These are phyloP conservation scores for Pseudochaenichthys georgianus DNA, from an alignment of 2,797 vertebrate genomes.

Conservation along the genomic window DNA sequence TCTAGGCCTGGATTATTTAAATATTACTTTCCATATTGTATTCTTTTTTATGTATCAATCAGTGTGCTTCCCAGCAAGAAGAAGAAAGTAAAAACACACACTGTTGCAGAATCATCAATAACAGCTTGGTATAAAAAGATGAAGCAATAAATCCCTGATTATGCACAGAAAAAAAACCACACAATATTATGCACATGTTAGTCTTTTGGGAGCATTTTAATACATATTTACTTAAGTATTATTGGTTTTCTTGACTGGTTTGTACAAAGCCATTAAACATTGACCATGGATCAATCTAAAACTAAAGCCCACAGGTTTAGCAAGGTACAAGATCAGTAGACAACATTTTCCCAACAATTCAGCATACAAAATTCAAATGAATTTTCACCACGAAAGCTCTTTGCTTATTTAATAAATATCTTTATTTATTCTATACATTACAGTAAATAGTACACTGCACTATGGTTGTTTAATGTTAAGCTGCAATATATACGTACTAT, in stretches of 20 bases:
- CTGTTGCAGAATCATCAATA: no score
- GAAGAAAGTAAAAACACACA: no score
- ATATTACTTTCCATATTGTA: no score
- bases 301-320: background rate
- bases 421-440: constrained; percentile 14
- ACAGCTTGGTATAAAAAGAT: no score
- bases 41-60: no score
- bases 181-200: no score
- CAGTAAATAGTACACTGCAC: background rate
- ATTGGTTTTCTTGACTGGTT: background rate
- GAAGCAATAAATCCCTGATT: no score
- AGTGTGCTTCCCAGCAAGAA: no score
- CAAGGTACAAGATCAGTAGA: background rate
- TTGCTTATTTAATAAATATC: constrained; percentile 10
- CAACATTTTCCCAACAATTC: background rate
- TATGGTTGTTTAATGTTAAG: background rate
- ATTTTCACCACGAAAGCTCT: background rate
- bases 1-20: no score
- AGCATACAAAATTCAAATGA: background rate
- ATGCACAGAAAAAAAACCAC: no score
- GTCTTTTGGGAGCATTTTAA: no score
- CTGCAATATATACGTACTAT: background rate
- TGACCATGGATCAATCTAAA: background rate
- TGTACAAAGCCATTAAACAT: background rate
- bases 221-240: no score